These are phyloP conservation scores for rat (Rattus norvegicus) DNA, from an alignment of 2,113 vertebrate species.

Conservation along the genomic window GRCr8 NC_086021.1:73111001-73111500, in stretches of 20 bases:
- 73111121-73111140: neutral
- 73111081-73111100: neutral
- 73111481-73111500: neutral
- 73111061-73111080: neutral
- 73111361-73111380: conserved; percentile 30
- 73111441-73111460: neutral
- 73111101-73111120: neutral
- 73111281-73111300: conserved; percentile 14
- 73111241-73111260: neutral
- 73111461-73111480: neutral
- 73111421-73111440: neutral
- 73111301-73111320: neutral
- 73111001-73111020: neutral
- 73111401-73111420: neutral
- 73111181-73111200: neutral
- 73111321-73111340: neutral
- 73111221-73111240: neutral
- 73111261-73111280: conserved; percentile 23
- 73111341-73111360: neutral
- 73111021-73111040: neutral
- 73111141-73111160: neutral
- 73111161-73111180: neutral
- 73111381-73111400: neutral
- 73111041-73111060: conserved; percentile 16
- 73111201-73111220: neutral